Conservation (phyloP, 2,113 vertebrate species). For the Oryzias melastigma region DNA sequence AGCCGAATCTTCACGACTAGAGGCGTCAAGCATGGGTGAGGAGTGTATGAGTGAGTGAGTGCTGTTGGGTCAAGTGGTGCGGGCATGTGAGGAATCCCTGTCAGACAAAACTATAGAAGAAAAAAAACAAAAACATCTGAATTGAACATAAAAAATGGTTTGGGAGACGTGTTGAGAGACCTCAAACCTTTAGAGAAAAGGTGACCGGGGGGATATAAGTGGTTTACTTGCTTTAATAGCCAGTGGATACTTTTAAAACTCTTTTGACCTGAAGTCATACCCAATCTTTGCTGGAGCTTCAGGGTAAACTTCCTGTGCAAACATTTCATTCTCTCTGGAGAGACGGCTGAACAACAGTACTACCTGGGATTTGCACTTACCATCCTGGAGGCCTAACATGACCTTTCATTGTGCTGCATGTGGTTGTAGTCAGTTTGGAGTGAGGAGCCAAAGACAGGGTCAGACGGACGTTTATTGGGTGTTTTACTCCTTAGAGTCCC, state of each 20-base stretch:
- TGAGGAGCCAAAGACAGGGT: conserved; percentile 25
- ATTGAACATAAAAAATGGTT: conserved; percentile 14
- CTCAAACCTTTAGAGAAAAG: conserved; percentile 6
- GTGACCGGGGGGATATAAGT: conserved; percentile 2
- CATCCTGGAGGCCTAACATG: conserved; percentile 28
- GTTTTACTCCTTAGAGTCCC: conserved; percentile 21
- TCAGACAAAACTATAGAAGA: conserved; percentile 13
- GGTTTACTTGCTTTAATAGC: conserved; percentile 16
- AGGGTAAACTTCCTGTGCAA: conserved; percentile 16
- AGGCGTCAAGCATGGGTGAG: conserved; percentile 44
- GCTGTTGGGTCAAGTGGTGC: conserved; percentile 33
- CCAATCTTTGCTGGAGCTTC: conserved; percentile 14
- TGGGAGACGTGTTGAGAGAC: conserved; percentile 13
- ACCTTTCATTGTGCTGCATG: conserved; percentile 38
- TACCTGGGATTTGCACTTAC: conserved; percentile 40
- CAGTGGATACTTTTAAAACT: conserved; percentile 48
- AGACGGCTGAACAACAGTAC: conserved; percentile 46
- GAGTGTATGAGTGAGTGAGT: conserved; percentile 48
- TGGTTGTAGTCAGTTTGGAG: background rate
- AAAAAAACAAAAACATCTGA: background rate
- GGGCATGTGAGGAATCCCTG: conserved; percentile 39
- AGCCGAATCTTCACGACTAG: conserved; percentile 17
- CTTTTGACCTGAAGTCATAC: conserved; percentile 40
- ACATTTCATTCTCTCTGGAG: conserved; percentile 27
- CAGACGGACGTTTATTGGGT: conserved; percentile 36